phyloP scores from a whole-genome alignment of 2,113 vertebrate genomes.

The Antechinus stuartii region DNA sequence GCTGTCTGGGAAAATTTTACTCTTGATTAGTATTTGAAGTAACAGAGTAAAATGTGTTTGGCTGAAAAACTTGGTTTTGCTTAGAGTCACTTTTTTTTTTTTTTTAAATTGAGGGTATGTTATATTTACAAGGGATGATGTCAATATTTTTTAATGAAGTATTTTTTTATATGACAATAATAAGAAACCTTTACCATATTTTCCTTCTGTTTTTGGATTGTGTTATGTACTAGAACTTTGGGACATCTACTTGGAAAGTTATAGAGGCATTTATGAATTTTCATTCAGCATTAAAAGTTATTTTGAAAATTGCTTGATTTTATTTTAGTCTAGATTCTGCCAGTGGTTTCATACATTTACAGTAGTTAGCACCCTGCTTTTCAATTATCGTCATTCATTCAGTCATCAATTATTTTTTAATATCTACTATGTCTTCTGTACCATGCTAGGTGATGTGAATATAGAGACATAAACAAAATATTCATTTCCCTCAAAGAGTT shows the following conservation, averaged over 20 bases:
- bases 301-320: constrained; percentile 36
- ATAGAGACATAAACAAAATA: neutral
- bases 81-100: constrained; percentile 64
- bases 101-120: constrained; percentile 41
- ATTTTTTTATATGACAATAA: neutral
- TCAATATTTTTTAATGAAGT: constrained; percentile 55
- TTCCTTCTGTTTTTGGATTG: neutral
- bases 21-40: constrained; percentile 54
- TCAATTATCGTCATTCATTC: neutral
- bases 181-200: constrained; percentile 7
- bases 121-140: constrained; percentile 41
- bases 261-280: constrained; percentile 42
- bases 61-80: constrained; percentile 54
- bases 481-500: neutral
- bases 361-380: constrained; percentile 9
- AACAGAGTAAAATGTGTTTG: constrained; percentile 67
- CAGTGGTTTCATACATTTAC: constrained; percentile 16
- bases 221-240: neutral
- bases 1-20: constrained; percentile 52
- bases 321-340: constrained; percentile 30
- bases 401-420: neutral
- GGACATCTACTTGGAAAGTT: neutral
- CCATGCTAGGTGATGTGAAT: neutral
- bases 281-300: constrained; percentile 40
- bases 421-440: neutral